Evolutionary conservation across 2,888 invertebrate genomes (phyloP), one percentile per base, ranked within the genome.

Genomic region (Eudasyphora cyanicolor): DNA sequence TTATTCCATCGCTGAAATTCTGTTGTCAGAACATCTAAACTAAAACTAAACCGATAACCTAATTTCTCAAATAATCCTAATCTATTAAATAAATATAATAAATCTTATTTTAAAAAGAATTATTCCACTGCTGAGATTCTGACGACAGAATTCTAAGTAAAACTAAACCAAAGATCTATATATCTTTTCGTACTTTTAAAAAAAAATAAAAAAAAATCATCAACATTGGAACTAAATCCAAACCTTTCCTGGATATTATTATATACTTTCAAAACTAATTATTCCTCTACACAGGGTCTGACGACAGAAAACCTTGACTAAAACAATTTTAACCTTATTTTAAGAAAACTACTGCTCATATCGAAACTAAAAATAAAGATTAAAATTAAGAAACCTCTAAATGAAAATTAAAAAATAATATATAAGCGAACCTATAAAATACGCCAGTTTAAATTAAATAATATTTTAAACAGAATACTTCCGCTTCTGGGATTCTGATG

Each of bases 401-500:
- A n/a, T n/a, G n/a, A n/a, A n/a, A n/a, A n/a, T n/a, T n/a, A n/a
- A n/a, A n/a, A n/a, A n/a, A n/a, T n/a, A n/a, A n/a, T n/a, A n/a
- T n/a, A n/a, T n/a, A n/a, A n/a, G n/a, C n/a, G n/a, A n/a, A n/a
- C n/a, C n/a, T n/a, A n/a, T n/a, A n/a, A n/a, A n/a, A n/a, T n/a
- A n/a, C n/a, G n/a, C n/a, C n/a, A n/a, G n/a, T n/a, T 32, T 32
- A 32, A 32, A 32, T 32, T 32, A 32, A 32, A 32, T 32, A 4
- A 32, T 6, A 32, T 32, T 42, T 62, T 17, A 42, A 45, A 42
- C 2, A 45, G 14, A 76, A 45, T 42, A 49, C 45, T 76, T 75
- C 64, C 17, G 29, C 45, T 76, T 27, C 19, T 29, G n/a, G 27
- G 60, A 76, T 64, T 76, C 49, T n/a, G n/a, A n/a, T n/a, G n/a